Base-by-base conservation (phyloP, 2,113 vertebrate species). In the Calidris pygmaea region DNA sequence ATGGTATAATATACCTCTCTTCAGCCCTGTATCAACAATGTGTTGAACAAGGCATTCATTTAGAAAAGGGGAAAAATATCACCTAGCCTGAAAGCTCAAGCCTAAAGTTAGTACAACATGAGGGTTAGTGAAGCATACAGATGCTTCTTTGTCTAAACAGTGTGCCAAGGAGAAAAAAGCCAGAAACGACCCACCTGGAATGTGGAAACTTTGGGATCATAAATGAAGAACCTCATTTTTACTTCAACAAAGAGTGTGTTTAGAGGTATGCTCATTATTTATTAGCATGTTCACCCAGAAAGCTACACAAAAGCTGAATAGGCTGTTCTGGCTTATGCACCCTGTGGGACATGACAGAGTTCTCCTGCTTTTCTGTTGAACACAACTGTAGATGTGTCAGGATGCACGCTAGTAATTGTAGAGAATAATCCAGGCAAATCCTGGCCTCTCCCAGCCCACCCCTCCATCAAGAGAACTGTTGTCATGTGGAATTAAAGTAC, bases 61-160 rank as follows among this genome's bases (percentile, higher is more conserved):
- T 96, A 98, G 82, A 70, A 90, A 90, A 52, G 34, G 41, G 48
- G 15, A 60, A 84, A 87, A 96, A 82, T 92, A 97, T 55, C 58
- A 80, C 74, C 80, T 67, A 66, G 34, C 47, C 90, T 90, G 74
- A 94, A 96, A 97, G 81, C 92, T 96, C 90, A 92, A 91, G 34
- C 84, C 85, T 79, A 63, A 71, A 73, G 78, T 96, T 81, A 79
- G 76, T 65, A 94, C 78, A 89, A 39, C 52, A 26, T 79, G 71
- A 86, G 71, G 77, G 81, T 95, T 94, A 80, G 63, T 24, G 77
- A 96, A 82, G 77, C 84, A 94, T 27, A 97, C 91, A 98, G 86
- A 52, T 9, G 9, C 55, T 63, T 90, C 95, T 97, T 98, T 97
- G 95, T 98, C 93, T 93, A 94, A 98, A 97, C 84, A 84, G 34